Evolutionary conservation across 1,140 invertebrate genomes (phyloP).

Genomic region (Mycetomoellerius zeteki): DNA sequence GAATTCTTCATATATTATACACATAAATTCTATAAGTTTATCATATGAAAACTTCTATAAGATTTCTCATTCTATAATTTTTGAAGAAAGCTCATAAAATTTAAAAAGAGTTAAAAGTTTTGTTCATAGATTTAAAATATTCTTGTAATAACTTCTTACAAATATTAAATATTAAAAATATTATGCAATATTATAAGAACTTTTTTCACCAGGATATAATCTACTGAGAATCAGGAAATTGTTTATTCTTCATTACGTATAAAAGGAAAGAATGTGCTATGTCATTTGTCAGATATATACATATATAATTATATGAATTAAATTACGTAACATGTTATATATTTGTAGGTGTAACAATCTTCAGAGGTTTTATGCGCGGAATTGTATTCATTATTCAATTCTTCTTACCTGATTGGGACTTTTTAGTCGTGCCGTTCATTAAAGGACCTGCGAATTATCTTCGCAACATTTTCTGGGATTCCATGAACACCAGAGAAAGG

Average conservation of each 20-base stretch:
- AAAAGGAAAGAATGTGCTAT: background rate
- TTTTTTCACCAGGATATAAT: no score
- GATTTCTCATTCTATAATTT: no score
- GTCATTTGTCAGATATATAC: background rate
- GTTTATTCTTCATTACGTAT: background rate
- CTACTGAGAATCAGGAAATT: background rate
- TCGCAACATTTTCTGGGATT: conserved; percentile 77
- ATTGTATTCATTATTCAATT: conserved; percentile 76
- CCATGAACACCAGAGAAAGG: conserved; percentile 75
- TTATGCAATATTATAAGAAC: no score
- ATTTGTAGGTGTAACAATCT: conserved; percentile 74
- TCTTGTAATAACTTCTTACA: background rate
- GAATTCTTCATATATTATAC: no score
- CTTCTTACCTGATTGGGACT: conserved; percentile 74
- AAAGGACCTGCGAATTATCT: conserved; percentile 75
- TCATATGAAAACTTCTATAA: no score
- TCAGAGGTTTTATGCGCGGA: conserved; percentile 71
- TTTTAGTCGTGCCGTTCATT: conserved; percentile 67
- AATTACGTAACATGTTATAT: background rate
- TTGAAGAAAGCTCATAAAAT: no score
- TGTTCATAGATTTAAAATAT: background rate
- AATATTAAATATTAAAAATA: background rate
- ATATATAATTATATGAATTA: background rate
- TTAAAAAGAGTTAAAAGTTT: no score
- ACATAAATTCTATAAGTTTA: no score